A percentile compares a stretch with the other conserved stretches of the same genome.
These are phyloP conservation scores for Habroteleia sp. DNA, from an alignment of 2,888 invertebrate genomes.

Conservation along the genomic window DNA sequence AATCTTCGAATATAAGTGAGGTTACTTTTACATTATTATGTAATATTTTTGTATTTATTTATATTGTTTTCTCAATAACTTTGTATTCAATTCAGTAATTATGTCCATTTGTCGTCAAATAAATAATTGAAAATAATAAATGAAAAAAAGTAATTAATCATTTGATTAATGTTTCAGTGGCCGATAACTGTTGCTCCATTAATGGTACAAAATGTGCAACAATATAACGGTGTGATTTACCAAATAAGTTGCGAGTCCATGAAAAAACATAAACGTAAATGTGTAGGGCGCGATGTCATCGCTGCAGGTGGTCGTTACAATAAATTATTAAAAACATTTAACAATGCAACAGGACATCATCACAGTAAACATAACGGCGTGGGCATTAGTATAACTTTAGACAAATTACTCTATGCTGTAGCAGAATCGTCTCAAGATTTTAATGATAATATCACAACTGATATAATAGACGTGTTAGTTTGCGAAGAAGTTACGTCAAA, in stretches of 20 bases:
- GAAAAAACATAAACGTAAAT: conserved; percentile 82
- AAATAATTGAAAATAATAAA: neutral
- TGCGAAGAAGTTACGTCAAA: conserved; percentile 84
- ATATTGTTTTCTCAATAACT: too few relatives aligned
- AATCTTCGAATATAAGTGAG: too few relatives aligned
- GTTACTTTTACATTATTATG: too few relatives aligned
- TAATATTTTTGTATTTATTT: too few relatives aligned
- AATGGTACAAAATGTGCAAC: conserved; percentile 84
- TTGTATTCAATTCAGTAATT: too few relatives aligned
- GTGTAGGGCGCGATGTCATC: conserved; percentile 85
- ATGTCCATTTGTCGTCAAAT: too few relatives aligned
- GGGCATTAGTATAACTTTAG: conserved; percentile 92
- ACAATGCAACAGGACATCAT: conserved; percentile 78
- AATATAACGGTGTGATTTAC: conserved; percentile 86
- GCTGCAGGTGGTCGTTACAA: conserved; percentile 96
- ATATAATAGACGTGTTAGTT: conserved; percentile 85
- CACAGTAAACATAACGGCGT: conserved; percentile 82
- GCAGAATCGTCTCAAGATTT: conserved; percentile 82
- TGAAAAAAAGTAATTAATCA: neutral
- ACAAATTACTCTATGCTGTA: conserved; percentile 87
- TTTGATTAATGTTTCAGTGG: conserved; percentile 80
- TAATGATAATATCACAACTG: conserved; percentile 72
- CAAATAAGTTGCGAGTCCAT: conserved; percentile 85
- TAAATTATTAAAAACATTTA: conserved; percentile 87
- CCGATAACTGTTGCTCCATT: conserved; percentile 84